These are phyloP conservation scores for Mastacembelus armatus DNA, from an alignment of 2,797 vertebrate species.

Conservation along the genomic window DNA sequence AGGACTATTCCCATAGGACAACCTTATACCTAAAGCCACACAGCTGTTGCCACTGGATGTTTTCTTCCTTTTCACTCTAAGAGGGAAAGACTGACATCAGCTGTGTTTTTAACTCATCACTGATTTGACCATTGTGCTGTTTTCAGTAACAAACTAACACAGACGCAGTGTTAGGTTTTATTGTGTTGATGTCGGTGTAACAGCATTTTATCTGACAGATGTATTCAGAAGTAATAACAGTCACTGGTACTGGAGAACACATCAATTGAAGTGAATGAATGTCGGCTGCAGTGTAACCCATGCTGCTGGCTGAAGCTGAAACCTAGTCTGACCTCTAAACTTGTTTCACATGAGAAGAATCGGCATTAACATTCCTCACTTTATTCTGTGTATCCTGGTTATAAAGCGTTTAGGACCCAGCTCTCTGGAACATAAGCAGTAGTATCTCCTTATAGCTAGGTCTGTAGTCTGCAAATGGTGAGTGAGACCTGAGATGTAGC, in stretches of 20 bases:
- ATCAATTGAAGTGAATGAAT: accelerated
- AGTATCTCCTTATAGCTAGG: too few species aligned
- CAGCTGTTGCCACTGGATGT: background rate
- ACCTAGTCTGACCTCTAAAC: background rate
- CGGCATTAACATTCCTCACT: background rate
- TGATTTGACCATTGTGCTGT: background rate
- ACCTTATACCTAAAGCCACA: background rate
- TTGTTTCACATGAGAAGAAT: background rate
- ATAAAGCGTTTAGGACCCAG: background rate
- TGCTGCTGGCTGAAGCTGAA: background rate
- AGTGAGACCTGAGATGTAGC: too few species aligned
- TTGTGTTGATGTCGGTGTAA: too few species aligned
- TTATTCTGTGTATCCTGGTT: too few species aligned
- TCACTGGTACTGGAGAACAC: background rate
- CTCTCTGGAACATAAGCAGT: background rate
- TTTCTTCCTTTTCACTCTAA: background rate
- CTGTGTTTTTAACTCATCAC: background rate
- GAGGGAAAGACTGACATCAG: background rate
- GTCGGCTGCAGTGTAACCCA: accelerated
- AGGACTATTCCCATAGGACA: background rate
- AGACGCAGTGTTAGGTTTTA: too few species aligned
- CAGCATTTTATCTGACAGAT: background rate
- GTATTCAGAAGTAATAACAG: background rate
- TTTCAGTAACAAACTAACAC: background rate
- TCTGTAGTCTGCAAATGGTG: background rate